A percentile compares a stretch with the other conserved stretches of the same genome.
Evolutionary conservation across 2,797 vertebrate species (phyloP).

Genomic region (Brachyrhaphis roseni): DNA sequence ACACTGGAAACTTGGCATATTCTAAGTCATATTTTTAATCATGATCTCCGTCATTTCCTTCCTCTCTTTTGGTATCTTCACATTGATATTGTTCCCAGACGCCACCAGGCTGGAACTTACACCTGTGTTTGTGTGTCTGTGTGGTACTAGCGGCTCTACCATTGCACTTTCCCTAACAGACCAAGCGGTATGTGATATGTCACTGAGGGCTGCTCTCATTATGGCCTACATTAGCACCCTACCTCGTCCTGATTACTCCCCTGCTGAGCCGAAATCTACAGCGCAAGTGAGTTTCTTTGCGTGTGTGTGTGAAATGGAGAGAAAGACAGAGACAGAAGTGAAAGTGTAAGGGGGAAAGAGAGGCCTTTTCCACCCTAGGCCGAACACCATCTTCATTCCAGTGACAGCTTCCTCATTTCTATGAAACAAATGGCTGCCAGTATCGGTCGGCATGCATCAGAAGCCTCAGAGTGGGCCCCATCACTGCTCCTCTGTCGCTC

Average conservation of each 20-base stretch:
- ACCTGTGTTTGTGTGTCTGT: conserved; percentile 51
- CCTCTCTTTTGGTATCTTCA: conserved; percentile 24
- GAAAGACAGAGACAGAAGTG: conserved; percentile 14
- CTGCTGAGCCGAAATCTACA: conserved; percentile 69
- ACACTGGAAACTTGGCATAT: background rate
- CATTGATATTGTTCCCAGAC: conserved; percentile 41
- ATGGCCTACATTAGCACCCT: conserved; percentile 81
- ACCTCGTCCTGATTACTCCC: conserved; percentile 81
- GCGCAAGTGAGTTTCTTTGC: conserved; percentile 36
- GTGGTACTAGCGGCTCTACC: conserved; percentile 46
- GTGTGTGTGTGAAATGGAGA: conserved; percentile 8
- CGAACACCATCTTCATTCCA: conserved; percentile 80
- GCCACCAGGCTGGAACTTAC: conserved; percentile 43
- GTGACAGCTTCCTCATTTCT: conserved; percentile 89
- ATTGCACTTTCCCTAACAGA: conserved; percentile 46
- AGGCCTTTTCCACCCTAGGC: conserved; percentile 51
- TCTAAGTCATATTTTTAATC: conserved; percentile 3
- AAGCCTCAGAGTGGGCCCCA: conserved; percentile 83
- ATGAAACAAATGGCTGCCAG: conserved; percentile 90
- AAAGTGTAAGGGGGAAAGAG: conserved; percentile 26
- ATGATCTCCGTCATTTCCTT: background rate
- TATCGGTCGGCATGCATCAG: conserved; percentile 93
- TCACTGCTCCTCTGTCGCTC: conserved; percentile 85
- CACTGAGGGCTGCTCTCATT: conserved; percentile 75
- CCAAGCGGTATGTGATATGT: conserved; percentile 65